phyloP scores from a whole-genome alignment of 2,888 invertebrate species.

The Epicampocera succincta region DNA sequence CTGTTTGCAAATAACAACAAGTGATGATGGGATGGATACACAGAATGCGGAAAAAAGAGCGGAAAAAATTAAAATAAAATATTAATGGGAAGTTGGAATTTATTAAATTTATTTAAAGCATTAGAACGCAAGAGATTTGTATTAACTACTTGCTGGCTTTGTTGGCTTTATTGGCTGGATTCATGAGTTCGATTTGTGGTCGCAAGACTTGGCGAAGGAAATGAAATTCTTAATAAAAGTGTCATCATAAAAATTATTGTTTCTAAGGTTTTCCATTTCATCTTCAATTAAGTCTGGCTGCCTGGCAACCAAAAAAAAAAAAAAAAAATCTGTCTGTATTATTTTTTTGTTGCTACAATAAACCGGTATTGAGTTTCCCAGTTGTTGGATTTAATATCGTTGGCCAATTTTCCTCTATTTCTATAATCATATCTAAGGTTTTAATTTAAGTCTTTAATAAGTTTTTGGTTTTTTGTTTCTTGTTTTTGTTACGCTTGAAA shows the following conservation, averaged over 20 bases:
- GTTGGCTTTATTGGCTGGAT: no score
- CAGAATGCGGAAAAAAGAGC: slow-evolving; percentile 7
- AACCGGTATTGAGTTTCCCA: slow-evolving; percentile 39
- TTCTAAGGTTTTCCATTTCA: slow-evolving; percentile 18
- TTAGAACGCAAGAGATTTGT: neutral
- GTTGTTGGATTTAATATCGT: slow-evolving; percentile 1
- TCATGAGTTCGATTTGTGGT: neutral
- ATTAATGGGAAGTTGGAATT: slow-evolving; percentile 63
- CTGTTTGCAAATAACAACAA: slow-evolving; percentile 52
- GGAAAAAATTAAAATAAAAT: slow-evolving; percentile 1
- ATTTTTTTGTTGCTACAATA: neutral
- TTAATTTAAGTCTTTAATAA: slow-evolving; percentile 39
- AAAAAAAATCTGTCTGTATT: neutral
- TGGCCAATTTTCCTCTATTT: neutral
- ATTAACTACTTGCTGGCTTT: neutral
- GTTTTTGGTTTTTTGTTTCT: neutral
- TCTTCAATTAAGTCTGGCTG: neutral
- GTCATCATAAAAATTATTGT: slow-evolving; percentile 61
- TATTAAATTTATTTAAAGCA: slow-evolving; percentile 43
- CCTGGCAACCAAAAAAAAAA: no score
- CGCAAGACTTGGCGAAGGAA: slow-evolving; percentile 24
- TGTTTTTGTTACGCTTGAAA: slow-evolving; percentile 24
- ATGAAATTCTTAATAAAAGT: slow-evolving; percentile 58
- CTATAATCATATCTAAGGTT: slow-evolving; percentile 1
- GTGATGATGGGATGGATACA: slow-evolving; percentile 59